A percentile compares a stretch with the other conserved stretches of the same genome.
Conservation (phyloP, 2,888 invertebrate species). For the Mesoligia furuncula region DNA sequence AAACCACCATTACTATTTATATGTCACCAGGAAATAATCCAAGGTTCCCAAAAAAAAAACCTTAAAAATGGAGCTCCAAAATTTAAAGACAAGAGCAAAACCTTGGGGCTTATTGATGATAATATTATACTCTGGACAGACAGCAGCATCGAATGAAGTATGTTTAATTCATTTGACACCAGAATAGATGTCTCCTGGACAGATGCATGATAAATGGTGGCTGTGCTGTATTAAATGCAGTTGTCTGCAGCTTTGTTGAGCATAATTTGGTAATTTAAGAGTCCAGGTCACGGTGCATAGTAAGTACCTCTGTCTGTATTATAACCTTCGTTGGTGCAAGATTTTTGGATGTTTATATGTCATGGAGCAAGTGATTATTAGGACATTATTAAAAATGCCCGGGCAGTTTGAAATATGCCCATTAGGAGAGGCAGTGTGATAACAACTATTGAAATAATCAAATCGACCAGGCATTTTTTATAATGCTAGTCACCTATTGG, state of each 20-base stretch:
- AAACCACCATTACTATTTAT: slow-evolving; percentile 52
- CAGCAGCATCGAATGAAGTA: slow-evolving; percentile 70
- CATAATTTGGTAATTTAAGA: slow-evolving; percentile 83
- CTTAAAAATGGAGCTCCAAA: slow-evolving; percentile 27
- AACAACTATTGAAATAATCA: too few species aligned
- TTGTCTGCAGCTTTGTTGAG: slow-evolving; percentile 81
- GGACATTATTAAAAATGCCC: too few species aligned
- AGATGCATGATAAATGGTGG: slow-evolving; percentile 77
- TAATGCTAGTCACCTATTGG: too few species aligned
- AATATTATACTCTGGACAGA: slow-evolving; percentile 79
- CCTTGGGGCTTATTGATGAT: slow-evolving; percentile 81
- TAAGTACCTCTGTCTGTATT: slow-evolving; percentile 61
- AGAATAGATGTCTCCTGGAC: slow-evolving; percentile 74
- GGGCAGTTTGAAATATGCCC: too few species aligned
- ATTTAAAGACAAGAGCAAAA: slow-evolving; percentile 52
- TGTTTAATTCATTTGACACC: slow-evolving; percentile 81
- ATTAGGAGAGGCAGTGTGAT: too few species aligned
- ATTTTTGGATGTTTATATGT: slow-evolving; percentile 14
- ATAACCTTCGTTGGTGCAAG: slow-evolving; percentile 72
- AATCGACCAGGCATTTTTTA: too few species aligned
- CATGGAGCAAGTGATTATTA: too few species aligned
- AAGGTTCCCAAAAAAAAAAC: slow-evolving; percentile 50
- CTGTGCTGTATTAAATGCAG: slow-evolving; percentile 79
- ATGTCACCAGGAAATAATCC: slow-evolving; percentile 58
- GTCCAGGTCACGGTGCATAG: slow-evolving; percentile 80